A percentile compares a stretch with the other conserved stretches of the same genome.
Conservation (phyloP, 92 coral and sea anemone species). For the Galaxea fascicularis region DNA sequence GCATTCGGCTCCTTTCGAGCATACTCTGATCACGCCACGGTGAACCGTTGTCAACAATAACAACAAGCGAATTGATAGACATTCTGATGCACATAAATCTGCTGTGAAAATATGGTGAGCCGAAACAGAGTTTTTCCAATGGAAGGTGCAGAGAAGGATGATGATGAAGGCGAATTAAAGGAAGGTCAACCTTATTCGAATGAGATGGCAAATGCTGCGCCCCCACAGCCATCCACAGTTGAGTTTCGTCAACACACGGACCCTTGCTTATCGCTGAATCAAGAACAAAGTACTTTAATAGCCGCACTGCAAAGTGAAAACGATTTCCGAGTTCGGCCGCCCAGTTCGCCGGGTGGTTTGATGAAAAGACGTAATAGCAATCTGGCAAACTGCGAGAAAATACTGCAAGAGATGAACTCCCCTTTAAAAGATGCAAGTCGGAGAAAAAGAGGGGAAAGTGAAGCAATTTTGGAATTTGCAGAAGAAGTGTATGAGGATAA, state of each 20-base stretch:
- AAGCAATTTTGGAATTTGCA: conserved; percentile 31
- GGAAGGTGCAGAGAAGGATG: background rate
- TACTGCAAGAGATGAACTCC: conserved; percentile 18
- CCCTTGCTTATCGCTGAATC: background rate
- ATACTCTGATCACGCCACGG: conserved; percentile 6
- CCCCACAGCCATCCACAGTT: background rate
- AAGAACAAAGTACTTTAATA: background rate
- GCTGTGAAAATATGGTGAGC: conserved; percentile 7
- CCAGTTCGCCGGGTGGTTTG: background rate
- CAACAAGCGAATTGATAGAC: background rate
- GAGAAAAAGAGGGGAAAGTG: conserved; percentile 13
- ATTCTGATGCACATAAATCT: background rate
- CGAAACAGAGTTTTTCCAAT: conserved; percentile 33
- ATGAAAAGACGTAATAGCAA: conserved; percentile 40
- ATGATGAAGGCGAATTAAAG: background rate
- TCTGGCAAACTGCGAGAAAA: conserved; percentile 32
- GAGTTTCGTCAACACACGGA: conserved; percentile 12
- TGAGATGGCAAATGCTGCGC: background rate
- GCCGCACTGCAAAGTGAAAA: conserved; percentile 1
- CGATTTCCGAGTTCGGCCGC: background rate
- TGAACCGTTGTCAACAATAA: background rate
- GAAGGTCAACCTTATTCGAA: background rate
- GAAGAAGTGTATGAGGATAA: background rate
- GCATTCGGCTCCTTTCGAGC: background rate
- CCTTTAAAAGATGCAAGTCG: background rate